Percentiles rank a stretch among this genome's conserved stretches.
Evolutionary conservation across 2,888 invertebrate species (phyloP).

Genomic region (Pristionchus mayeri): DNA sequence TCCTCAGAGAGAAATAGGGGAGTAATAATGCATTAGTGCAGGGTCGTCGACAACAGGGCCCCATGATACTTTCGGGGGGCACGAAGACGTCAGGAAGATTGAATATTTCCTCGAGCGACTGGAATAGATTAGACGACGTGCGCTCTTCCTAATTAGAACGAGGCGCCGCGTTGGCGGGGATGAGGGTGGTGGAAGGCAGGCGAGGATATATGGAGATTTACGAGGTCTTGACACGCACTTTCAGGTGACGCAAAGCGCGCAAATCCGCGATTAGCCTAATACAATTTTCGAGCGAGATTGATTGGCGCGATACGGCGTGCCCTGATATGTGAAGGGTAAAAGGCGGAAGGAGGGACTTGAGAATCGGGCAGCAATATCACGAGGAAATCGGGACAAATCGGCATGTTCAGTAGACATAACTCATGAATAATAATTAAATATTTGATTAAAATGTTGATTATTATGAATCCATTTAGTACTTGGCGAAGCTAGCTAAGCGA

Average conservation of each 20-base stretch:
- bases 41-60: background rate
- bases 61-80: no score
- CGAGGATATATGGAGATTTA: no score
- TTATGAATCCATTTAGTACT: no score
- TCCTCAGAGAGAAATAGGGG: background rate
- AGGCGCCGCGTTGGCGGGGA: background rate
- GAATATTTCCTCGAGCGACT: background rate
- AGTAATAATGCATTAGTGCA: background rate
- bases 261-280: background rate
- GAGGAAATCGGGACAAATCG: background rate
- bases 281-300: conserved; percentile 32
- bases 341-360: background rate
- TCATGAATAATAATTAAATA: background rate
- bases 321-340: no score
- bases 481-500: no score
- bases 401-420: no score
- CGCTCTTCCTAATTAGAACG: background rate
- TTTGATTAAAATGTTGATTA: no score
- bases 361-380: background rate
- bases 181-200: no score
- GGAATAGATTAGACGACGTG: background rate
- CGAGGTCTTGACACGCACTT: no score
- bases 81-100: background rate
- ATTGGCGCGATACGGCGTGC: background rate
- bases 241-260: background rate